Evolutionary conservation across 2,113 vertebrate species (phyloP).

Genomic region (Amphiprion ocellaris): DNA sequence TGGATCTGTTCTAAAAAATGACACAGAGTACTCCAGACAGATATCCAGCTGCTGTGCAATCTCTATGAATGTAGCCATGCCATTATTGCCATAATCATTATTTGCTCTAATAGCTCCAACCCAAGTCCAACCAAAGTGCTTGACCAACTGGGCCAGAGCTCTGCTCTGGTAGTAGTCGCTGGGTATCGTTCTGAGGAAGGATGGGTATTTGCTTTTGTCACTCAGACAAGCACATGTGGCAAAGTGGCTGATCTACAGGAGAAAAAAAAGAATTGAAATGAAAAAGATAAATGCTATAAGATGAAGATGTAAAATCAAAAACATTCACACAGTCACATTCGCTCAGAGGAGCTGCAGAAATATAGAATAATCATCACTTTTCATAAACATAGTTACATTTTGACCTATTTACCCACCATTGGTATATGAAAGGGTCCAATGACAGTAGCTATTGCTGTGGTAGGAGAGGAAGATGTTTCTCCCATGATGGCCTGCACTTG

Average conservation of each 20-base stretch:
- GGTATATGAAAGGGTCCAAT: conserved; percentile 81
- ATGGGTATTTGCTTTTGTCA: conserved; percentile 77
- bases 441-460: conserved; percentile 77
- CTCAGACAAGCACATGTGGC: conserved; percentile 82
- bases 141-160: conserved; percentile 75
- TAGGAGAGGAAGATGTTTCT: conserved; percentile 77
- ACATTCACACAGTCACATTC: no score
- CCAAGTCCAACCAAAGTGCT: conserved; percentile 80
- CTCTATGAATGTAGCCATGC: conserved; percentile 77
- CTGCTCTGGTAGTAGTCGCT: conserved; percentile 81
- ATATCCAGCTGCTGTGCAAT: conserved; percentile 68
- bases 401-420: conserved; percentile 66
- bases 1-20: conserved; percentile 78
- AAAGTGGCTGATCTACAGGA: conserved; percentile 79
- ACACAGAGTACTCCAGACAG: conserved; percentile 73
- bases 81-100: conserved; percentile 80
- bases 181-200: conserved; percentile 77
- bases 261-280: not conserved
- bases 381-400: conserved; percentile 49
- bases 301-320: not conserved
- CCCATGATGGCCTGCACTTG: conserved; percentile 79
- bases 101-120: conserved; percentile 77
- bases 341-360: no score
- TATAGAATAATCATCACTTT: no score
- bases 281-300: not conserved